These are phyloP conservation scores for Diadumene lineata DNA, from an alignment of 92 coral and sea anemone genomes.

Conservation along the genomic window DNA sequence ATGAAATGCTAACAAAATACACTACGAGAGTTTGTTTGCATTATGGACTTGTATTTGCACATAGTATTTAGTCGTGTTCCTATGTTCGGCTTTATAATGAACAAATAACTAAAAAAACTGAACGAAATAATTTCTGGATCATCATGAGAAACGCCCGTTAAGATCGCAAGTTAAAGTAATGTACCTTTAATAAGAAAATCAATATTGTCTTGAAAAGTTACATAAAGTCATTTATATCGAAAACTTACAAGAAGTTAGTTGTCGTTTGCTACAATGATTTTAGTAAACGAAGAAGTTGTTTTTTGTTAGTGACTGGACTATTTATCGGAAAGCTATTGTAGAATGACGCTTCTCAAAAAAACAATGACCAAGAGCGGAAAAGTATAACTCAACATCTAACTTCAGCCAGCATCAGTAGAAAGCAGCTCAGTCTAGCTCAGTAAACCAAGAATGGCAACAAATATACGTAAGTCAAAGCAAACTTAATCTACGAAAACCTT, in stretches of 20 bases:
- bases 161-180: not conserved
- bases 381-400: no score
- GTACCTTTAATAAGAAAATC: not conserved
- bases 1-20: not conserved
- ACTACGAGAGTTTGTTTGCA: not conserved
- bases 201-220: not conserved
- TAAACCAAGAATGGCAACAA: no score
- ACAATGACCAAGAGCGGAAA: not conserved
- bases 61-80: not conserved
- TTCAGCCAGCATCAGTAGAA: no score
- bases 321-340: no score
- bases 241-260: not conserved
- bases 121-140: not conserved
- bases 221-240: not conserved
- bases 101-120: not conserved
- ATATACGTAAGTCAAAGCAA: no score
- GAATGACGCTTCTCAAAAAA: not conserved
- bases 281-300: not conserved
- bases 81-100: not conserved
- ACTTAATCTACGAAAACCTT: no score
- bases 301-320: not conserved
- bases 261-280: not conserved
- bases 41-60: not conserved
- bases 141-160: slow-evolving; percentile 6
- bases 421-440: no score